Conservation (phyloP, 2,113 vertebrate species). For the Gymnogyps californianus region DNA sequence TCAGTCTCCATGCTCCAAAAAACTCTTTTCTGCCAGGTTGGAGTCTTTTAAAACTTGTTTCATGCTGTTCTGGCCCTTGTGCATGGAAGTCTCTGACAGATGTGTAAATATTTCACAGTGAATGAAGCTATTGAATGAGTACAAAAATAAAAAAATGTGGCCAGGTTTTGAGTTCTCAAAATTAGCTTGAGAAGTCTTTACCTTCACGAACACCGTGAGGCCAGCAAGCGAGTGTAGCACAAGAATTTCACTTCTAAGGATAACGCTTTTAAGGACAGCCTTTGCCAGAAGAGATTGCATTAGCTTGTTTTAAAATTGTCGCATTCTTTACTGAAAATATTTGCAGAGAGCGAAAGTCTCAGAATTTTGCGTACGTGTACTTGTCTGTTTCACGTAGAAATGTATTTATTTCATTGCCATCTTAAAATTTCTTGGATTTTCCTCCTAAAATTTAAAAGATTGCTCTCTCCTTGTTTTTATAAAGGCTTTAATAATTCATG, state of each 20-base stretch:
- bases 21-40: neutral
- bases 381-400: neutral
- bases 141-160: neutral
- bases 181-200: neutral
- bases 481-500: neutral
- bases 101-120: neutral
- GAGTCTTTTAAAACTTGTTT: neutral
- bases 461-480: neutral
- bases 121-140: neutral
- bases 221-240: neutral
- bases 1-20: neutral
- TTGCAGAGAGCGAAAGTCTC: neutral
- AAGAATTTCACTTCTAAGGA: neutral
- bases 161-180: neutral
- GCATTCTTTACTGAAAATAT: neutral
- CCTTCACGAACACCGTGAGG: neutral
- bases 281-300: neutral
- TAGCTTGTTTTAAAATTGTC: neutral
- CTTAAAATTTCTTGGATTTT: neutral
- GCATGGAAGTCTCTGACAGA: neutral
- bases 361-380: neutral
- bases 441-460: neutral
- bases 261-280: neutral
- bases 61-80: neutral
- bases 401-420: neutral